Evolutionary conservation across 2,888 invertebrate species (phyloP), one percentile per base, ranked within the genome.

Genomic region (Alcis repandata): DNA sequence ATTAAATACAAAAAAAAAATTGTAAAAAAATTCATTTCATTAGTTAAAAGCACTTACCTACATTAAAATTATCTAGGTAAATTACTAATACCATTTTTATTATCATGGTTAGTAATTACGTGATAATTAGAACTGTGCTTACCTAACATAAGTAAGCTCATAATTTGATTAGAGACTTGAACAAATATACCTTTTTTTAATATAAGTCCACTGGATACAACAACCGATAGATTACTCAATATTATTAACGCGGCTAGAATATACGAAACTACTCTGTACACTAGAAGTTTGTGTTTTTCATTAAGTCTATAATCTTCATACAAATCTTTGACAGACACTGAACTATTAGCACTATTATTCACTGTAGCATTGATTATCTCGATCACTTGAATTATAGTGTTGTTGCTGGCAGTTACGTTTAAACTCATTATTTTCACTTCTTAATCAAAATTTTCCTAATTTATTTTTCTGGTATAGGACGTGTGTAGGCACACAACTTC

Each of bases 171-270:
- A 46, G 10, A 17, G 6, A 33, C 19, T 52, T 46, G 6, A n/a
- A 19, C 10, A 8, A 6, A 22, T 9, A 79, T 88, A 95, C 95
- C 95, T 92, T 94, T 95, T 79, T 90, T 94, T 27, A 95, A 85
- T 73, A 95, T 94, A 2, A 95, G 85, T 58, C 95, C 95, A 81
- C 95, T 95, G n/a, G 95, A 95, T 60, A 95, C 84, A 13, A 95
- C 95, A n/a, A 95, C 95, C 7, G 93, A 90, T 33, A 95, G 80
- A 83, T 96, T 96, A 63, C 95, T 88, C 22, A 94, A 70, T 57
- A 95, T 94, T 46, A 95, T 95, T 15, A 95, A 74, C 1, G 87
- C 82, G 7, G 94, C 95, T 49, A 95, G 80, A 13, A 94, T 74
- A 60, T 95, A 95, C 27, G 95, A 94, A 36, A 95, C 85, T 48